A percentile compares a stretch with the other conserved stretches of the same genome.
These are phyloP conservation scores for Peucedramus taeniatus DNA, from an alignment of 2,113 vertebrate species.

Conservation along the genomic window DNA sequence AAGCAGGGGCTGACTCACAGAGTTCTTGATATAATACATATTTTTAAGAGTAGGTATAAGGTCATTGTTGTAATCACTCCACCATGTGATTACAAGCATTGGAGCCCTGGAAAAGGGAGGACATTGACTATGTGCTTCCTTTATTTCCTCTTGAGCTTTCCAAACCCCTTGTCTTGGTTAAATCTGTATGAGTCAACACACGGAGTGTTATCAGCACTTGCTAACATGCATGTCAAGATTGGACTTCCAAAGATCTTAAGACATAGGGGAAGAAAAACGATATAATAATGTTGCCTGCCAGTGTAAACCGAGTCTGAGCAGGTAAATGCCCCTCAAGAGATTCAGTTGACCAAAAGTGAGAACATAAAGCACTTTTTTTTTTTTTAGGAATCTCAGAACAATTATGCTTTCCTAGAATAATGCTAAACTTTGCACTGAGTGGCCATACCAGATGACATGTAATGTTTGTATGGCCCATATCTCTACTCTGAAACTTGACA, in stretches of 20 bases:
- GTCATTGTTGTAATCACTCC: not conserved
- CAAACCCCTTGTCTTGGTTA: not conserved
- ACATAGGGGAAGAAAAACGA: not conserved
- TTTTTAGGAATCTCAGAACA: not conserved
- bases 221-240: not conserved
- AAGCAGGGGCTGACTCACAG: not conserved
- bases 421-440: not conserved
- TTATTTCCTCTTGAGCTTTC: not conserved
- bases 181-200: not conserved
- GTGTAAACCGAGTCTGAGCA: not conserved
- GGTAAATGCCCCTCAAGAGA: not conserved
- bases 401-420: not conserved
- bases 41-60: not conserved
- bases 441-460: not conserved
- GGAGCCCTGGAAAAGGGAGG: not conserved
- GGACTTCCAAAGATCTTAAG: not conserved
- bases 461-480: not conserved
- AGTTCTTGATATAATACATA: not conserved
- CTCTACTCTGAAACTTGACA: not conserved
- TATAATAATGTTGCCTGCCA: not conserved
- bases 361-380: not conserved
- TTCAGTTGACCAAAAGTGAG: not conserved
- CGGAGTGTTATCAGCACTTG: not conserved
- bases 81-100: not conserved
- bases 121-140: not conserved